Conservation (phyloP, 2,113 vertebrate species). For the Mirounga angustirostris region DNA sequence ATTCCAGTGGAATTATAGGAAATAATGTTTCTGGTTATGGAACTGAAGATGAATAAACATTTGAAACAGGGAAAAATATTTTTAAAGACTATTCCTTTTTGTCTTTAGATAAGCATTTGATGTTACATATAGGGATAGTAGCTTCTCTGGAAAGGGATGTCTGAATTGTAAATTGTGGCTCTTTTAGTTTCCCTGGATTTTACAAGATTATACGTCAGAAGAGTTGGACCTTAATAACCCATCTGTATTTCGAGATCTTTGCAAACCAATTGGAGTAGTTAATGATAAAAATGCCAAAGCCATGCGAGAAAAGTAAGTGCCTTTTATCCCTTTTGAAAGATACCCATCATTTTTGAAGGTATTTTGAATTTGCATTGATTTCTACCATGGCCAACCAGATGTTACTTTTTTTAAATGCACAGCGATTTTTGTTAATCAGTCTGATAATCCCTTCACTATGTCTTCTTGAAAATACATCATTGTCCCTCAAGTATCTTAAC, state of each 20-base stretch:
- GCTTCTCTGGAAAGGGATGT: constrained; percentile 53
- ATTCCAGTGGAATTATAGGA: background rate
- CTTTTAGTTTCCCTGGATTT: constrained; percentile 96
- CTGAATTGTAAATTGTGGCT: constrained; percentile 69
- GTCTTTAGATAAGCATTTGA: constrained; percentile 41
- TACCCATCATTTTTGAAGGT: background rate
- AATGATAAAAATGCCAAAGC: constrained; percentile 97
- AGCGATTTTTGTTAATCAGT: constrained; percentile 8
- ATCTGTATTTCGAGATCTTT: constrained; percentile 95
- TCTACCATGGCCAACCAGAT: background rate
- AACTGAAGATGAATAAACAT: constrained; percentile 27
- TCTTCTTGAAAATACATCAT: constrained; percentile 46
- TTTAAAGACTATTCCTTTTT: constrained; percentile 25
- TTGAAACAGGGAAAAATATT: constrained; percentile 5
- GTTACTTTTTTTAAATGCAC: background rate
- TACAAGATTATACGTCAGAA: constrained; percentile 96
- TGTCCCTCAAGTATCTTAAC: background rate
- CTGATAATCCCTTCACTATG: background rate
- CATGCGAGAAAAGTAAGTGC: constrained; percentile 94
- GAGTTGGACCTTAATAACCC: constrained; percentile 96
- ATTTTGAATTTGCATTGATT: constrained; percentile 52
- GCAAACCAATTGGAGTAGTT: constrained; percentile 96
- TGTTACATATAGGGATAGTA: background rate
- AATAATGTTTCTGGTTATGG: constrained; percentile 22
- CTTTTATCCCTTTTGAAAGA: constrained; percentile 59